A percentile compares a stretch with the other conserved stretches of the same genome.
phyloP scores from a whole-genome alignment of 2,888 invertebrate species.

The Metallyticus violacea region DNA sequence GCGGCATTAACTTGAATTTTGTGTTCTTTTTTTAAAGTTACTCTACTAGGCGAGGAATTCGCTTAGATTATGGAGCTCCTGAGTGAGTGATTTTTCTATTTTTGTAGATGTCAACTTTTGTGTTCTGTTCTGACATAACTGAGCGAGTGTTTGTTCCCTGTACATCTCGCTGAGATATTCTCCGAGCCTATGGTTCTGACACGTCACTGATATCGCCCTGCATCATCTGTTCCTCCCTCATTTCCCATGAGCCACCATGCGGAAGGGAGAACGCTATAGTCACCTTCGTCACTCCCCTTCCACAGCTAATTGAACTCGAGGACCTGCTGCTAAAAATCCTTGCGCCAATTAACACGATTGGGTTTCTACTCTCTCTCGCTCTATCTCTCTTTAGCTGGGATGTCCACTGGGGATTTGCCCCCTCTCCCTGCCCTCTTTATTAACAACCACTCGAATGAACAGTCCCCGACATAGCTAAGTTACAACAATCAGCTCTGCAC shows the following conservation, averaged over 20 bases:
- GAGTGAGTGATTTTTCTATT: too few relatives aligned
- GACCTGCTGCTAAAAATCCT: constrained; percentile 35
- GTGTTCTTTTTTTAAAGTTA: too few relatives aligned
- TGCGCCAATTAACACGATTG: constrained; percentile 36
- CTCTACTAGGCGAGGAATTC: too few relatives aligned
- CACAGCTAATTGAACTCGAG: constrained; percentile 30
- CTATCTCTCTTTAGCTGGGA: constrained; percentile 16
- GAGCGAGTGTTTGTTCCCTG: too few relatives aligned
- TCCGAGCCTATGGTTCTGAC: too few relatives aligned
- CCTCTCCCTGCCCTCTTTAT: constrained; percentile 21
- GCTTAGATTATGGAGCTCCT: too few relatives aligned
- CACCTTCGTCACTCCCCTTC: constrained; percentile 17
- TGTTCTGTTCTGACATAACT: too few relatives aligned
- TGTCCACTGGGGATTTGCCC: constrained; percentile 20
- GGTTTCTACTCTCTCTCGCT: constrained; percentile 24
- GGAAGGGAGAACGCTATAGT: constrained; percentile 15
- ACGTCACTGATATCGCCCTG: background rate
- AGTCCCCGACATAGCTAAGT: constrained; percentile 2
- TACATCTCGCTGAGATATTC: too few relatives aligned
- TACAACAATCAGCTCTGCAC: background rate
- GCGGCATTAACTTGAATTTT: too few relatives aligned
- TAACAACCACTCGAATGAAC: constrained; percentile 26
- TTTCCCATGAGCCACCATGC: constrained; percentile 17
- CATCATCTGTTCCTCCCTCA: background rate
- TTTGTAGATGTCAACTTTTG: too few relatives aligned